These are phyloP conservation scores for Nannoperca obscura DNA, from an alignment of 2,797 vertebrate genomes.

Conservation along the genomic window DNA sequence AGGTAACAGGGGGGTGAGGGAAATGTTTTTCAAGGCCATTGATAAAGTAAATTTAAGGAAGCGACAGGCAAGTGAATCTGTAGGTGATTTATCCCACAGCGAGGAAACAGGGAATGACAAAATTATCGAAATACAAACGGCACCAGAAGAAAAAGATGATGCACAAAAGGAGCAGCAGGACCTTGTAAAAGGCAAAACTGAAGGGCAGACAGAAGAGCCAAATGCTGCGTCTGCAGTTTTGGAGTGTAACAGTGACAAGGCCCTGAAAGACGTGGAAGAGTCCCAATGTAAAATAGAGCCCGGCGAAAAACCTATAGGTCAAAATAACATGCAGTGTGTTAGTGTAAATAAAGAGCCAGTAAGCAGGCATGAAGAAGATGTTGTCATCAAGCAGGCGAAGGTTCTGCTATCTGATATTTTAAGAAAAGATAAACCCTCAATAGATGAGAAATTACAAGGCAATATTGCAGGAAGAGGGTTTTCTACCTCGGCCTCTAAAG, in stretches of 20 bases:
- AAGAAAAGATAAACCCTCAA: conserved; percentile 63
- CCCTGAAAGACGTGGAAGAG: conserved; percentile 29
- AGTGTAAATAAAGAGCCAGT: conserved; percentile 27
- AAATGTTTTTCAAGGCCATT: conserved; percentile 79
- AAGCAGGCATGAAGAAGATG: conserved; percentile 52
- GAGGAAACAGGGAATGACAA: conserved; percentile 49
- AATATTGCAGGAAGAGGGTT: conserved; percentile 29
- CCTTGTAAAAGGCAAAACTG: conserved; percentile 20
- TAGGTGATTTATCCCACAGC: conserved; percentile 20
- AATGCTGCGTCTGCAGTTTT: conserved; percentile 9
- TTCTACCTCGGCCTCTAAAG: conserved; percentile 34
- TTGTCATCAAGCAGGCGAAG: conserved; percentile 82
- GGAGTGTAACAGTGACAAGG: conserved; percentile 28
- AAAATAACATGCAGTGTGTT: conserved; percentile 30
- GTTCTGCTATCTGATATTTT: conserved; percentile 84
- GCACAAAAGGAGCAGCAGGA: conserved; percentile 26
- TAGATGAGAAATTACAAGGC: conserved; percentile 46
- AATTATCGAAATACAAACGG: conserved; percentile 63
- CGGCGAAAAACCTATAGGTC: conserved; percentile 18
- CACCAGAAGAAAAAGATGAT: conserved; percentile 33
- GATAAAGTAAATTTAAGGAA: conserved; percentile 68
- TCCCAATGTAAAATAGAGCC: conserved; percentile 5
- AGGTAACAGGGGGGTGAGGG: conserved; percentile 79
- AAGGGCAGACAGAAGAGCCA: conserved; percentile 27
- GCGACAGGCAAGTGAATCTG: conserved; percentile 33